Base-by-base conservation (phyloP, 2,113 vertebrate species). In the Strix uralensis region DNA sequence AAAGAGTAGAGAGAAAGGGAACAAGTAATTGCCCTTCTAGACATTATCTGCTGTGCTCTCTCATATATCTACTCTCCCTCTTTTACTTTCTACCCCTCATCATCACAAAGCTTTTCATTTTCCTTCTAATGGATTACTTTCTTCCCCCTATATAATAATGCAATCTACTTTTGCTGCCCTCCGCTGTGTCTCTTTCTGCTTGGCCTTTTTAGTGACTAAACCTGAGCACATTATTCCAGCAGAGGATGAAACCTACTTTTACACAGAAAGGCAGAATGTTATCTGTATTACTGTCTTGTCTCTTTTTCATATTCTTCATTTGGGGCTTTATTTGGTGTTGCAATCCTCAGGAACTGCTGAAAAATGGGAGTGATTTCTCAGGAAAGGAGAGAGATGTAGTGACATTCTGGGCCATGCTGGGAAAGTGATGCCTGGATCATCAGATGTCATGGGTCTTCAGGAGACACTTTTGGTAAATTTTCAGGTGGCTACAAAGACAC, bases 21-120 rank as follows among this genome's bases (percentile, higher is more conserved):
- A 61, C 29, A 72, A 95, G 88, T 94, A 92, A 96, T 94, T 96
- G 92, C 80, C 88, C 92, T 95, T 95, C 34, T 46, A 95, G 94
- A 80, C 63, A 58, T 92, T 90, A 92, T 87, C 81, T 80, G 46
- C 74, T 40, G 78, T 4, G 4, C 19, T 16, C 40, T 58, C 61
- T 94, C 51, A 13, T 75, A 23, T 49, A 57, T 88, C 65, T 94
- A 10, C 61, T 91, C 77, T 92, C 54, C 19, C 26, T 85, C 90
- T 93, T 94, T 75, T 85, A 58, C 78, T 85, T 96, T 85, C 91
- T 92, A 80, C 84, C 71, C 70, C 71, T 82, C 91, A 55, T 91
- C 88, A 92, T 95, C 81, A 62, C 4, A 5, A 87, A 90, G 70
- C 91, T 88, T 97, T 97, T 91, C 42, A 70, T 96, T 91, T 89